These are phyloP conservation scores for Hydrolagus colliei DNA, from an alignment of 2,797 vertebrate genomes.

Conservation along the genomic window DNA sequence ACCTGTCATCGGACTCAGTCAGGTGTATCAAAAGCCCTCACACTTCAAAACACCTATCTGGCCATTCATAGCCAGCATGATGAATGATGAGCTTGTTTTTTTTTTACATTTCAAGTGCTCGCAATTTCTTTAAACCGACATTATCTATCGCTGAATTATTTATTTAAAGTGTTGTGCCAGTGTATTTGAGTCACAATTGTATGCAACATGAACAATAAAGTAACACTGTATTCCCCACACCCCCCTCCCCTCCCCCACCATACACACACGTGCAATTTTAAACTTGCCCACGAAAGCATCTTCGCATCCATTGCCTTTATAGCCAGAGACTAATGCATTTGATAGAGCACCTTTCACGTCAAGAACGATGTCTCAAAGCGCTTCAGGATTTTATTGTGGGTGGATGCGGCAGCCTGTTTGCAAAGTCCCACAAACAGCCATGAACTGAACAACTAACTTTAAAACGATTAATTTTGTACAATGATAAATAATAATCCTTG, in stretches of 20 bases:
- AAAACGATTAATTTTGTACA: too few relatives aligned
- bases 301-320: too few relatives aligned
- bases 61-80: not conserved
- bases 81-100: not conserved
- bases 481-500: not conserved
- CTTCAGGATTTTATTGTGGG: not conserved
- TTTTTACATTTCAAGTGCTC: not conserved
- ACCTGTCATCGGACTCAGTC: conserved; percentile 61
- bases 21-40: conserved; percentile 61
- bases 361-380: too few relatives aligned
- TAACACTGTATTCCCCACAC: too few relatives aligned
- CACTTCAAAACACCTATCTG: conserved; percentile 47
- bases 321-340: too few relatives aligned
- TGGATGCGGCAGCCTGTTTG: too few relatives aligned
- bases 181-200: not conserved
- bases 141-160: conserved; percentile 15
- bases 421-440: too few relatives aligned
- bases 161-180: not conserved
- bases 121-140: not conserved
- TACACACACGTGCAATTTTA: too few relatives aligned
- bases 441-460: too few relatives aligned
- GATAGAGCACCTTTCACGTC: too few relatives aligned
- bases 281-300: too few relatives aligned
- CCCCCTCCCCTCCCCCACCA: too few relatives aligned
- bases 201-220: not conserved